phyloP scores from a whole-genome alignment of 1,140 invertebrate genomes.

The Littorina saxatilis region DNA sequence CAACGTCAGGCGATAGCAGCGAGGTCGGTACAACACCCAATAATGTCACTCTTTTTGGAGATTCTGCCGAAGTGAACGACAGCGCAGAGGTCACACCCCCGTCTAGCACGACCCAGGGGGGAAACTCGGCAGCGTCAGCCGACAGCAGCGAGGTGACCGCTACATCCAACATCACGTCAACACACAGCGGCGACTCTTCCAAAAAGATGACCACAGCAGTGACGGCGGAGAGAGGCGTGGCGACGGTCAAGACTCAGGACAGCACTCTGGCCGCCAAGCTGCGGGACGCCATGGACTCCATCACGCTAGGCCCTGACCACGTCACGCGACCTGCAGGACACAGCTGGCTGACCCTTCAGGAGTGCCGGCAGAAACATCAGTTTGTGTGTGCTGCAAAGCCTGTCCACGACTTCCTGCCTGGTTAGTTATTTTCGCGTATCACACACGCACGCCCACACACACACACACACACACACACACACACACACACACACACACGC shows the following conservation, averaged over 20 bases:
- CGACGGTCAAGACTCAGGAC: background rate
- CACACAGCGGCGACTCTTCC: too few relatives aligned
- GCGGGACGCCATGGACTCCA: background rate
- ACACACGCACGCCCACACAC: background rate
- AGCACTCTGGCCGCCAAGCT: background rate
- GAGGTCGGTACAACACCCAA: too few relatives aligned
- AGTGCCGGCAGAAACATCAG: conserved; percentile 12
- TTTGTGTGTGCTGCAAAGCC: conserved; percentile 33
- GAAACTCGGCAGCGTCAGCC: too few relatives aligned
- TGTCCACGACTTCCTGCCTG: background rate
- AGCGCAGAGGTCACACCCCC: too few relatives aligned
- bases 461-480: background rate
- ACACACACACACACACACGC: background rate
- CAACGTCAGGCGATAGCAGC: too few relatives aligned
- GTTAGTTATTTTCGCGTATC: background rate
- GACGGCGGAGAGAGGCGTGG: too few relatives aligned
- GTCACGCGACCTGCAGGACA: background rate
- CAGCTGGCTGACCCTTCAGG: conserved; percentile 14
- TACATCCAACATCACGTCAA: too few relatives aligned
- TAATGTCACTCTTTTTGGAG: too few relatives aligned
- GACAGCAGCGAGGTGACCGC: too few relatives aligned
- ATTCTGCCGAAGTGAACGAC: too few relatives aligned
- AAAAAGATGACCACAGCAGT: too few relatives aligned
- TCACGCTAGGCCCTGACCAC: background rate
- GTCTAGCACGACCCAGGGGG: too few relatives aligned